Evolutionary conservation across 2,113 vertebrate species (phyloP).

Genomic region (Herpetotheres cachinnans): DNA sequence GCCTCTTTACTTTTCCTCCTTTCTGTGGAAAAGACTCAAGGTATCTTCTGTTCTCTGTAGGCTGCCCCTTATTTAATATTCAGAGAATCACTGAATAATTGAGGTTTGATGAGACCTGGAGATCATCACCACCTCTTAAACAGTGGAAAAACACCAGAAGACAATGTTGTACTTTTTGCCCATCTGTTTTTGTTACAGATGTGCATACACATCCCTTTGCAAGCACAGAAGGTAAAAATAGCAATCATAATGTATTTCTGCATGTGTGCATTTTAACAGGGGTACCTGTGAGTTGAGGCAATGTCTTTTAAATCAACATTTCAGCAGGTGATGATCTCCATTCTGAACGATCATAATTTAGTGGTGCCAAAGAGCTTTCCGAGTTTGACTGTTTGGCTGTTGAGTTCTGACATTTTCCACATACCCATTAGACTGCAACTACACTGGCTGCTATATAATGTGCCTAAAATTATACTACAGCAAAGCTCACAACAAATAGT

Average conservation of each 20-base stretch:
- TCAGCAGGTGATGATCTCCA: background rate
- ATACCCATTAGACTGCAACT: background rate
- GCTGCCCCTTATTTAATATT: background rate
- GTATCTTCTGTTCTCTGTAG: background rate
- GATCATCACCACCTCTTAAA: background rate
- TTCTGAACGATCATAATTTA: background rate
- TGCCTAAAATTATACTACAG: background rate
- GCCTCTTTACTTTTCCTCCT: background rate
- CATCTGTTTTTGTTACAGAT: background rate
- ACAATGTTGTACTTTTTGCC: background rate
- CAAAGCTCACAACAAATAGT: background rate
- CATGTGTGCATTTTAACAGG: background rate
- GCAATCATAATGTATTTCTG: background rate
- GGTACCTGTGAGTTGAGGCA: background rate
- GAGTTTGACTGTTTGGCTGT: background rate
- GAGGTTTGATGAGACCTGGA: background rate
- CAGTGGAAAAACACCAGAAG: background rate
- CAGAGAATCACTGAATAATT: background rate
- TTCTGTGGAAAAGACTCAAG: background rate
- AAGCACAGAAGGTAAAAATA: background rate
- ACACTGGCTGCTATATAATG: background rate
- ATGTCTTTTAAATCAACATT: background rate
- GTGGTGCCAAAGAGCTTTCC: background rate
- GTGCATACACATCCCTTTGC: fast-evolving
- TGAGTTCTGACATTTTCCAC: background rate